Evolutionary conservation across 2,888 invertebrate genomes (phyloP).

Genomic region (Encarsia formosa): DNA sequence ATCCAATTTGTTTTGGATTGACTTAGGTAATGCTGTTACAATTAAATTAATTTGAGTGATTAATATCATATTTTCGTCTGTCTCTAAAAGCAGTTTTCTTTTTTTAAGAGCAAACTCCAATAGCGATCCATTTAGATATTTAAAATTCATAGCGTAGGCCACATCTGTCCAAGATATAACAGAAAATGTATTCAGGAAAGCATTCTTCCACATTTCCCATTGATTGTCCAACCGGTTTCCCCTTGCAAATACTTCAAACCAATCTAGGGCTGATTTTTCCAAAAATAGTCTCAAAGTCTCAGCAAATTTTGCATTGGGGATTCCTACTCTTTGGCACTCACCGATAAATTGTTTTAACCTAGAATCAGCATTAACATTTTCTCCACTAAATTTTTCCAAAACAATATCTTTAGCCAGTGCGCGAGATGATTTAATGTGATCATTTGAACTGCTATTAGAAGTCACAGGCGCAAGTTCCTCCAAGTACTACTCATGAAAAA

Average conservation of each 20-base stretch:
- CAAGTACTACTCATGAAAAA: conserved; percentile 19
- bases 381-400: conserved; percentile 25
- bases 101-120: conserved; percentile 27
- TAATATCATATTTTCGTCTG: conserved; percentile 16
- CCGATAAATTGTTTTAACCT: conserved; percentile 21
- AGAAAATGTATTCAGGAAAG: conserved; percentile 25
- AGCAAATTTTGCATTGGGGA: conserved; percentile 19
- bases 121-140: conserved; percentile 22
- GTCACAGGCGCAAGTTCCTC: too few species aligned
- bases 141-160: conserved; percentile 24
- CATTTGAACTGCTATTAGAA: not conserved
- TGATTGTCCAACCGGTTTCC: conserved; percentile 9
- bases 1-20: conserved; percentile 20
- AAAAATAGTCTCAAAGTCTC: conserved; percentile 26
- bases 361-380: conserved; percentile 23
- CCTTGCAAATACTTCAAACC: conserved; percentile 15
- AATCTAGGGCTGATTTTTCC: conserved; percentile 25
- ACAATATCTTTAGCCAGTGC: conserved; percentile 24
- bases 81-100: conserved; percentile 24
- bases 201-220: conserved; percentile 24
- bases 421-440: conserved; percentile 8
- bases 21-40: conserved; percentile 20
- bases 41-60: conserved; percentile 25
- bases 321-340: conserved; percentile 24
- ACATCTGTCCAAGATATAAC: too few species aligned